These are phyloP conservation scores for Podarcis siculus DNA, from an alignment of 2,797 vertebrate species.

Conservation along the genomic window DNA sequence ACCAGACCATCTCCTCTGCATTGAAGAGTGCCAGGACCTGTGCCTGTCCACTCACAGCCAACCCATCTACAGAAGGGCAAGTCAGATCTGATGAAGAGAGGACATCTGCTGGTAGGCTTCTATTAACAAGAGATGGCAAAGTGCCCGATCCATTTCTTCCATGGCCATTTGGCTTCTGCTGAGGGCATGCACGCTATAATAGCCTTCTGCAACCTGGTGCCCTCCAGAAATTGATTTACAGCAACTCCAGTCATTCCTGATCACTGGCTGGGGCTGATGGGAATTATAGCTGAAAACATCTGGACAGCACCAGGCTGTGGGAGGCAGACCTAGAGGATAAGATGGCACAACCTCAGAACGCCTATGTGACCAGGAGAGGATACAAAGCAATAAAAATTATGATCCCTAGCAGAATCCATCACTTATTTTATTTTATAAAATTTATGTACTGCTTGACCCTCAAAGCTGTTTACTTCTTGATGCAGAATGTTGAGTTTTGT, in stretches of 20 bases:
- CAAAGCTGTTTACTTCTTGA: too few species aligned
- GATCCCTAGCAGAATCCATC: neutral
- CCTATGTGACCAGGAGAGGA: neutral
- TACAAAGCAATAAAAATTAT: neutral
- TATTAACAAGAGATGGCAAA: neutral
- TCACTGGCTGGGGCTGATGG: too few species aligned
- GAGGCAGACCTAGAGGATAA: neutral
- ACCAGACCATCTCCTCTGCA: neutral
- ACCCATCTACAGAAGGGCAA: neutral
- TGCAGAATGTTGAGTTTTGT: neutral
- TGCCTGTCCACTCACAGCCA: neutral
- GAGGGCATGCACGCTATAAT: neutral
- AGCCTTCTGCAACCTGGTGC: neutral
- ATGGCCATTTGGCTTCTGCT: neutral
- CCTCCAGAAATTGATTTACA: neutral
- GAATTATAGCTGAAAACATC: too few species aligned
- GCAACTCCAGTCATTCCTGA: too few species aligned
- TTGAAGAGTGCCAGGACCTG: neutral
- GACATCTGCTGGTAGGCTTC: neutral
- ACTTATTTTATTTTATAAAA: neutral
- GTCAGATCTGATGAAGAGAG: neutral
- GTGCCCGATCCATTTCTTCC: neutral
- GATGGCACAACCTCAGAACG: neutral
- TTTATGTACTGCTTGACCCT: too few species aligned
- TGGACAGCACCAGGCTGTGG: too few species aligned